These are phyloP conservation scores for Pseudolaguvia tuberculata DNA, from an alignment of 2,113 vertebrate species.

Conservation along the genomic window DNA sequence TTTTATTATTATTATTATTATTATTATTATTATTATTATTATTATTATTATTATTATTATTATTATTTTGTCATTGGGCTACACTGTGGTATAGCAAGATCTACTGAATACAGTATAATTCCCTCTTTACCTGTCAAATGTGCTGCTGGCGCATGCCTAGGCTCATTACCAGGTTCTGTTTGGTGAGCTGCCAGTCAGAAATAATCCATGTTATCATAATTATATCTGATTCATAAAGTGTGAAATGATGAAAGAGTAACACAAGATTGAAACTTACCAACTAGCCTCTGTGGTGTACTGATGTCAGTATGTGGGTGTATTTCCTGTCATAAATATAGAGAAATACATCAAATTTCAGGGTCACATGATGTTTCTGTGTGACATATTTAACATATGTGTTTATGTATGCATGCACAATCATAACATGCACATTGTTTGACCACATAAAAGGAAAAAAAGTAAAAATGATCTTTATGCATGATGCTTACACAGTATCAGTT, in stretches of 20 bases:
- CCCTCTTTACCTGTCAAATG: conserved; percentile 62
- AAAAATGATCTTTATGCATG: neutral
- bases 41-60: too few species aligned
- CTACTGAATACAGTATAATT: neutral
- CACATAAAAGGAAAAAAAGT: neutral
- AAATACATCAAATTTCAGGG: conserved; percentile 35
- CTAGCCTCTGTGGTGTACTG: conserved; percentile 52
- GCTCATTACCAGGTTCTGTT: neutral
- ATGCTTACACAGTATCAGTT: neutral
- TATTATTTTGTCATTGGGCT: neutral
- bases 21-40: too few species aligned
- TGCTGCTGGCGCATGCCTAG: conserved; percentile 50
- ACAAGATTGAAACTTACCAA: conserved; percentile 51
- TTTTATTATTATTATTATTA: neutral
- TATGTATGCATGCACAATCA: neutral
- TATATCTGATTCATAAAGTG: neutral
- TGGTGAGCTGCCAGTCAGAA: conserved; percentile 41
- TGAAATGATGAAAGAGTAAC: neutral
- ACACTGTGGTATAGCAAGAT: neutral
- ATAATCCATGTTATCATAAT: neutral
- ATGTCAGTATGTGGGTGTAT: conserved; percentile 26
- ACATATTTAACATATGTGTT: neutral
- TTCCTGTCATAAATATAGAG: conserved; percentile 47
- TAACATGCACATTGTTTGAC: neutral
- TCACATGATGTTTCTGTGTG: conserved; percentile 30